Evolutionary conservation across 2,113 vertebrate species (phyloP).

Genomic region (Chloroceryle aenea): DNA sequence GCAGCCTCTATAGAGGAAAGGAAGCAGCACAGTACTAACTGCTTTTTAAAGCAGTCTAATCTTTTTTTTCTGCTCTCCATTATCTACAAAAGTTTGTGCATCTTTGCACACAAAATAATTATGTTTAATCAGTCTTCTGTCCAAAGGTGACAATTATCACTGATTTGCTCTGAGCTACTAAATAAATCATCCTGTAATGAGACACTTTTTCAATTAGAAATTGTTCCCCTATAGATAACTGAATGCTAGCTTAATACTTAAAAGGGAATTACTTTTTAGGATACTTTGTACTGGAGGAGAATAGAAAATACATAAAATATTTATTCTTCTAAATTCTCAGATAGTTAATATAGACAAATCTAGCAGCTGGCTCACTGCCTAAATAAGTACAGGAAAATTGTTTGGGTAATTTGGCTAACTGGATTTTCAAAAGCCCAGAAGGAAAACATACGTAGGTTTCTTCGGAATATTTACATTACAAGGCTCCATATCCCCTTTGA

Average conservation of each 20-base stretch:
- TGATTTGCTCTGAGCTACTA: slow-evolving; percentile 52
- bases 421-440: slow-evolving; percentile 7
- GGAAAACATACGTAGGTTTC: neutral
- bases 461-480: neutral
- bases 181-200: slow-evolving; percentile 65
- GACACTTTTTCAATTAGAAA: slow-evolving; percentile 55
- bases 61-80: neutral
- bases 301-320: neutral
- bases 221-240: slow-evolving; percentile 9
- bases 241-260: slow-evolving; percentile 2
- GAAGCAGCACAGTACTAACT: neutral
- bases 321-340: slow-evolving; percentile 47
- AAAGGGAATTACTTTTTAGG: neutral
- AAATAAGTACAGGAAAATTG: slow-evolving; percentile 35
- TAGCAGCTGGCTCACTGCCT: slow-evolving; percentile 47
- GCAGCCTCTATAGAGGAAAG: neutral
- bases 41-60: neutral
- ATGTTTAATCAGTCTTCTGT: slow-evolving; percentile 55
- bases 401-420: slow-evolving; percentile 22
- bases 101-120: slow-evolving; percentile 33
- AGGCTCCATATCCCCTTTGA: neutral
- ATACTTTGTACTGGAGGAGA: neutral
- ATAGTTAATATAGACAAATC: neutral
- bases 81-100: neutral
- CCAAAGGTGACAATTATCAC: slow-evolving; percentile 51